phyloP scores from a whole-genome alignment of 2,113 vertebrate genomes.

The Podarcis cretensis region DNA sequence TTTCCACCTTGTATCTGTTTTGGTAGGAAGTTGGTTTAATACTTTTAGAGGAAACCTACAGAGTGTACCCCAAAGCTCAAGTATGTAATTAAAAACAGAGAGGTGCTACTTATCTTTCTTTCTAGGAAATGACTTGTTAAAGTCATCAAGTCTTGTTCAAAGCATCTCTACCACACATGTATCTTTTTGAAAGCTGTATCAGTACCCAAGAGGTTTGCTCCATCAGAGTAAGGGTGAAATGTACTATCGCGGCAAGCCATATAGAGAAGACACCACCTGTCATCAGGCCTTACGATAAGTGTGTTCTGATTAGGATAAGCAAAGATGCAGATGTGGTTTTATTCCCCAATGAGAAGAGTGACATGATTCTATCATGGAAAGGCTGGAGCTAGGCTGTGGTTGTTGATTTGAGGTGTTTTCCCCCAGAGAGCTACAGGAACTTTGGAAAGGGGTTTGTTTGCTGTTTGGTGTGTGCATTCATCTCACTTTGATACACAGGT shows the following conservation, averaged over 20 bases:
- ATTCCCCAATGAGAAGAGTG: background rate
- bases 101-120: background rate
- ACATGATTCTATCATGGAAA: background rate
- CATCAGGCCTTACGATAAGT: background rate
- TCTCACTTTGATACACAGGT: background rate
- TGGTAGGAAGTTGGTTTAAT: background rate
- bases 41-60: background rate
- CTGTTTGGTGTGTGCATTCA: background rate
- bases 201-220: background rate
- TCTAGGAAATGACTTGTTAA: background rate
- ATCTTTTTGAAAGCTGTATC: background rate
- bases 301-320: background rate
- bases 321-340: background rate
- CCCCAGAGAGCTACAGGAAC: background rate
- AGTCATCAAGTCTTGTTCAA: background rate
- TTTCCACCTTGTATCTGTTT: background rate
- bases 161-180: background rate
- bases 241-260: background rate
- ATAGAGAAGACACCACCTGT: background rate
- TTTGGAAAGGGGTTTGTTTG: background rate
- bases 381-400: background rate
- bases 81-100: background rate
- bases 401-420: background rate
- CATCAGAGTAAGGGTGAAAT: background rate
- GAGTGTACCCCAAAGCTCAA: background rate